Base-by-base conservation (phyloP, 2,888 invertebrate species). In the Gastrophysa polygoni region DNA sequence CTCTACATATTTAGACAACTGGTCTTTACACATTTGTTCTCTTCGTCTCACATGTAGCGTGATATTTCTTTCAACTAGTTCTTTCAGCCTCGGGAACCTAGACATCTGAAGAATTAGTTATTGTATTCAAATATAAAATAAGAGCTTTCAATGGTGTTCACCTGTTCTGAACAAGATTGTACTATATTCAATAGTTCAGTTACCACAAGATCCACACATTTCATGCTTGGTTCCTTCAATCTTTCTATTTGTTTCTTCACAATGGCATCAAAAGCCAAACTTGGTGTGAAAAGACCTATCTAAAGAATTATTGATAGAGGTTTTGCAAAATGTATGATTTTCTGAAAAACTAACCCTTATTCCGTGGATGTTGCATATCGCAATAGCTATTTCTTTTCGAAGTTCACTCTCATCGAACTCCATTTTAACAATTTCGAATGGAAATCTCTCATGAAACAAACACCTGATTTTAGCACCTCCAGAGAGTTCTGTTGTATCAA, bases 201-300 rank as follows among this genome's bases (percentile, higher is more conserved):
- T 54, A 98, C 94, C 66, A 98, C 98, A 81, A 99, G 87, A 84
- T 99, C 99, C 50, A 98, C 95, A 85, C 98, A 99, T 82, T 98
- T 98, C 72, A 99, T 86, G 76, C 96, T 93, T n/a, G 99, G 99
- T 82, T 97, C 97, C 84, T 96, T 96, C 77, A 98, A 88, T 73
- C 95, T 88, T 51, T 89, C 87, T 73, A 99, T 99, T 85, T 99
- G 99, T 81, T 96, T 96, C 85, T 99, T 99, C 44, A 99, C 99
- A 77, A 99, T 99, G 58, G 97, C 98, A 83, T 99, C 99, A 82
- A 99, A 99, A 58, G 99, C 99, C 96, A 98, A 96, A 83, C 99
- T 99, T 7, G 99, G 99, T 28, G 99, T 99, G 84, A 99, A 99
- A 61, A 99, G 87, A 78, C 99, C 99, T 72, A 98, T 95, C 84